These are phyloP conservation scores for Ptilorrhoa leucosticta DNA, from an alignment of 2,113 vertebrate species.

Conservation along the genomic window DNA sequence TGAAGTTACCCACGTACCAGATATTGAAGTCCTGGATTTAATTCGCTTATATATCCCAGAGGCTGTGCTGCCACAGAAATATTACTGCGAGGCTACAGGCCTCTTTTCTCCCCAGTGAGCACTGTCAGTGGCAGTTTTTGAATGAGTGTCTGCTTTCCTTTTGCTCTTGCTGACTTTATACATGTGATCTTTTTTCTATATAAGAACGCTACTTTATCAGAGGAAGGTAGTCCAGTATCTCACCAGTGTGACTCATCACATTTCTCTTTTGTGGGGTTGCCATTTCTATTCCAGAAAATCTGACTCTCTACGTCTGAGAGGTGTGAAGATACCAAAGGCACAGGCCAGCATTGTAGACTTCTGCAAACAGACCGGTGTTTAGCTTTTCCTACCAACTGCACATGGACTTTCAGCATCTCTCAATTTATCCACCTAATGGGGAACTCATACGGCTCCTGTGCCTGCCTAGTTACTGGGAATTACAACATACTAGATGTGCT, in stretches of 20 bases:
- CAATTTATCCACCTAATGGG: not conserved
- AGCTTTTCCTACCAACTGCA: not conserved
- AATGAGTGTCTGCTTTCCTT: not conserved
- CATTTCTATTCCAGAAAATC: not conserved
- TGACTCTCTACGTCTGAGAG: not conserved
- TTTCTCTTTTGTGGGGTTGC: not conserved
- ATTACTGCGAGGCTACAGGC: not conserved
- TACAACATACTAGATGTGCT: too few species aligned
- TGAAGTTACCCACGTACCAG: not conserved
- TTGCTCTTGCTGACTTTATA: not conserved
- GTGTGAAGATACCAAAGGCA: not conserved
- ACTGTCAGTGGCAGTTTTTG: not conserved
- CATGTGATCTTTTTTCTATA: not conserved
- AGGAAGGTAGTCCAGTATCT: not conserved
- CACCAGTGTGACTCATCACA: not conserved
- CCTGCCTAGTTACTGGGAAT: not conserved
- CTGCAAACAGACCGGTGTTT: not conserved
- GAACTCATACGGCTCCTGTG: not conserved
- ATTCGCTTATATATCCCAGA: not conserved
- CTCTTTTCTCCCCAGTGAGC: not conserved
- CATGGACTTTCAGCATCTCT: not conserved
- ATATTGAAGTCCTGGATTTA: not conserved
- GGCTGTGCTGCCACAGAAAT: not conserved
- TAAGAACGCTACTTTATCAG: not conserved
- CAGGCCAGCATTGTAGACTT: not conserved